Conservation (phyloP, 1,140 invertebrate species). For the Drosophila tani region DNA sequence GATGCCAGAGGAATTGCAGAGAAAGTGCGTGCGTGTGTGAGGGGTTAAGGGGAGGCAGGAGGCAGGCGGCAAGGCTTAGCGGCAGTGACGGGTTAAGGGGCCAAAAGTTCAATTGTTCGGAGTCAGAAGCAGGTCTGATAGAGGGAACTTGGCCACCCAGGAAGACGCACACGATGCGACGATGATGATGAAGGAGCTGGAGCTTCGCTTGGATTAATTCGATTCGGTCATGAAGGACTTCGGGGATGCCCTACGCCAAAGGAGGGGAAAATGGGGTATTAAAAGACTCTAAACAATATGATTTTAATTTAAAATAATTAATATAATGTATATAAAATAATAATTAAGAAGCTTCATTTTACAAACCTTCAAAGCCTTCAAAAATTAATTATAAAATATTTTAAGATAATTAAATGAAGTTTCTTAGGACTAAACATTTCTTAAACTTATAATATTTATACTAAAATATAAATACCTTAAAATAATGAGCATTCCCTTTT, state of each 20-base stretch:
- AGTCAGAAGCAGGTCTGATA: constrained; percentile 6
- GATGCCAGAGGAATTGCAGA: constrained; percentile 20
- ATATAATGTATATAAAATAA: too few relatives aligned
- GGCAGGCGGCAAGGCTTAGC: neutral
- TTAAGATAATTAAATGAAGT: too few relatives aligned
- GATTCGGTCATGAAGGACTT: neutral
- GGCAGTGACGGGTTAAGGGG: constrained; percentile 12
- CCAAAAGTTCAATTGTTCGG: constrained; percentile 44
- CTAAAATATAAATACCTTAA: too few relatives aligned
- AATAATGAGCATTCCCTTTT: too few relatives aligned
- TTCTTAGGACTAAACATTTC: too few relatives aligned
- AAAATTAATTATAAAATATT: too few relatives aligned
- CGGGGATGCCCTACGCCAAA: neutral
- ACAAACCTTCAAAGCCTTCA: too few relatives aligned
- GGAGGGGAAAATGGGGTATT: too few relatives aligned
- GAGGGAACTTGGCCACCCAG: neutral
- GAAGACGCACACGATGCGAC: constrained; percentile 9
- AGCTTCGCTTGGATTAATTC: constrained; percentile 12
- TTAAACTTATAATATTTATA: too few relatives aligned
- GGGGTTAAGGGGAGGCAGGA: neutral
- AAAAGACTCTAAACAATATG: too few relatives aligned
- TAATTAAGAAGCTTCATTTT: too few relatives aligned
- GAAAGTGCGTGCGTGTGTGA: constrained; percentile 19
- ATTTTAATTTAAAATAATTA: too few relatives aligned
- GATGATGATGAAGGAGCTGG: constrained; percentile 28